Percentiles rank a stretch among this genome's conserved stretches.
phyloP scores from a whole-genome alignment of 2,888 invertebrate genomes.

The Petrolisthes manimaculis region DNA sequence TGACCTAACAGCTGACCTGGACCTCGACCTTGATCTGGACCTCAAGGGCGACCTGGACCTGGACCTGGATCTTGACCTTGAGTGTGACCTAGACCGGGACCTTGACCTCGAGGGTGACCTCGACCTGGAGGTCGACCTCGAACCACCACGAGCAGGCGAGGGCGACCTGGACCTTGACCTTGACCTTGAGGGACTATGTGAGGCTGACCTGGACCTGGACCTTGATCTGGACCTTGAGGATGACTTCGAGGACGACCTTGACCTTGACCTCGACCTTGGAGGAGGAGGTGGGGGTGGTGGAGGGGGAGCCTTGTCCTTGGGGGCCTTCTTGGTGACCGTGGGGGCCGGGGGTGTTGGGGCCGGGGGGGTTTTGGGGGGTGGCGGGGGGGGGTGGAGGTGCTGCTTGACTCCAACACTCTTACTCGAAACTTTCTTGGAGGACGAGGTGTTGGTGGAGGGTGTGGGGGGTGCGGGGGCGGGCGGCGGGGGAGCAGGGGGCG shows the following conservation, averaged over 20 bases:
- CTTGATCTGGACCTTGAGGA: constrained; percentile 46
- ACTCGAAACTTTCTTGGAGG: too few species aligned
- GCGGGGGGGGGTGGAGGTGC: too few species aligned
- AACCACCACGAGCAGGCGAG: constrained; percentile 15
- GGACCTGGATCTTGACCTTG: constrained; percentile 19
- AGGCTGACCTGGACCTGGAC: constrained; percentile 26
- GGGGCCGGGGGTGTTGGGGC: constrained; percentile 2
- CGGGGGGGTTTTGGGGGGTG: neutral
- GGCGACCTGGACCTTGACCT: neutral
- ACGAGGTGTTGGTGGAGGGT: neutral
- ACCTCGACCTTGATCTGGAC: constrained; percentile 21
- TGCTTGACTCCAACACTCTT: too few species aligned
- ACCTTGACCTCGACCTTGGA: neutral
- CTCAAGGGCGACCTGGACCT: constrained; percentile 29
- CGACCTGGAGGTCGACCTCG: constrained; percentile 21
- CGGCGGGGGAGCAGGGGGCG: neutral
- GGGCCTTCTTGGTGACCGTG: constrained; percentile 42
- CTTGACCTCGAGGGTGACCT: constrained; percentile 36
- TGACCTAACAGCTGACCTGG: neutral
- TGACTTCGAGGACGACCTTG: constrained; percentile 47
- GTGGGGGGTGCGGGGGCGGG: neutral
- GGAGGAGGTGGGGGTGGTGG: constrained; percentile 5
- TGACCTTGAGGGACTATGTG: constrained; percentile 20
- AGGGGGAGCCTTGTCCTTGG: constrained; percentile 5
- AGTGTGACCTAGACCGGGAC: constrained; percentile 20